phyloP scores from a whole-genome alignment of 1,140 invertebrate species.

The Drosophila lowei region DNA sequence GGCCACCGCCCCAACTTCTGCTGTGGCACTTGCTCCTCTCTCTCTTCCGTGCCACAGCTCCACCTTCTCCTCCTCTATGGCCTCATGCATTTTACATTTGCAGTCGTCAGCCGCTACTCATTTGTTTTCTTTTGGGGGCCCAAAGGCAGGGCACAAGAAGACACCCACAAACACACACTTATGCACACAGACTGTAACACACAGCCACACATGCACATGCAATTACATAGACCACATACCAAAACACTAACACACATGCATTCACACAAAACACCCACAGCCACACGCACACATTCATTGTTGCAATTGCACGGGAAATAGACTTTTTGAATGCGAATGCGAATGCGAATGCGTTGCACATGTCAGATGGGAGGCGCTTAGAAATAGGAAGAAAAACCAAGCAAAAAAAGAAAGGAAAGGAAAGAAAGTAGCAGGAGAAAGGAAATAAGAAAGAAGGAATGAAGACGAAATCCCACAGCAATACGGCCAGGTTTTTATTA shows the following conservation, averaged over 20 bases:
- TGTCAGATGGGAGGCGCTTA: slow-evolving; percentile 71
- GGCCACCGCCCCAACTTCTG: slow-evolving; percentile 1
- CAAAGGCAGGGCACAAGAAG: slow-evolving; percentile 46
- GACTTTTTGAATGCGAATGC: slow-evolving; percentile 78
- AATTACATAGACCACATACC: slow-evolving; percentile 43
- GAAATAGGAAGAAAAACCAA: slow-evolving; percentile 52
- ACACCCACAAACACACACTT: slow-evolving; percentile 32
- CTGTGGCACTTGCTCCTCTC: neutral
- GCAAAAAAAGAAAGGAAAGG: slow-evolving; percentile 7
- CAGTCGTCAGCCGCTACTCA: slow-evolving; percentile 73
- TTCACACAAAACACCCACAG: slow-evolving; percentile 38
- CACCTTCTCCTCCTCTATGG: neutral
- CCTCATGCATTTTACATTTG: slow-evolving; percentile 72
- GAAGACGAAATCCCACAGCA: slow-evolving; percentile 48
- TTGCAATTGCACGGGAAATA: slow-evolving; percentile 81
- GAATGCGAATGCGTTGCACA: slow-evolving; percentile 70
- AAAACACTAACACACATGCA: neutral
- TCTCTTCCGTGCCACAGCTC: neutral
- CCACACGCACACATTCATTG: slow-evolving; percentile 53
- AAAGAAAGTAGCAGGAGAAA: slow-evolving; percentile 31
- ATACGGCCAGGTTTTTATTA: slow-evolving; percentile 38
- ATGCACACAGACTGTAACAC: slow-evolving; percentile 2
- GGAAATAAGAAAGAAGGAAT: slow-evolving; percentile 13
- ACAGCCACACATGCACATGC: slow-evolving; percentile 21
- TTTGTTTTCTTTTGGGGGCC: slow-evolving; percentile 71